These are phyloP conservation scores for Encarsia formosa DNA, from an alignment of 2,888 invertebrate genomes.

Conservation along the genomic window DNA sequence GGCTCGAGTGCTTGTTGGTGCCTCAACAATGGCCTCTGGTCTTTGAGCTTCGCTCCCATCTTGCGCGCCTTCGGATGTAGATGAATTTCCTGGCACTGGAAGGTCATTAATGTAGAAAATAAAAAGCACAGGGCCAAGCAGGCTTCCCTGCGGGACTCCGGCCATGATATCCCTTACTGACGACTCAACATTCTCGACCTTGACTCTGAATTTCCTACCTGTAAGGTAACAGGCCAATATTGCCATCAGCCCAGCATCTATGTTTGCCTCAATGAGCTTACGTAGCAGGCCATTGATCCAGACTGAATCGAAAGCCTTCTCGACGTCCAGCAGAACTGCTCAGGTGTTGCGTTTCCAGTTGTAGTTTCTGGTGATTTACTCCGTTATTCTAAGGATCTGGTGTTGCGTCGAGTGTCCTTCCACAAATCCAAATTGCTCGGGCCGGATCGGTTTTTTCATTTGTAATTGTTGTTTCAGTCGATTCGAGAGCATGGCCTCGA, in stretches of 20 bases:
- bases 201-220: conserved; percentile 31
- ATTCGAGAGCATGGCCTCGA: conserved; percentile 10
- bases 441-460: background rate
- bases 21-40: too few species aligned
- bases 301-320: conserved; percentile 12
- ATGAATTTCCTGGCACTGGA: conserved; percentile 14
- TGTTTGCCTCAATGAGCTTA: conserved; percentile 27
- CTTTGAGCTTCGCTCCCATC: too few species aligned
- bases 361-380: background rate
- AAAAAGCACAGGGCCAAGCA: conserved; percentile 29
- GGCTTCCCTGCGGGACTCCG: conserved; percentile 36
- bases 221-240: conserved; percentile 32
- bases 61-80: too few species aligned
- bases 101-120: conserved; percentile 27
- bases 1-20: too few species aligned
- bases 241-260: conserved; percentile 28
- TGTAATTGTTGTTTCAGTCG: background rate
- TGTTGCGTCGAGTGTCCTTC: background rate
- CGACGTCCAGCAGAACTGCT: conserved; percentile 5
- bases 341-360: conserved; percentile 9
- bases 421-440: conserved; percentile 10
- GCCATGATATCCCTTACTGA: conserved; percentile 23
- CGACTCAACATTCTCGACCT: conserved; percentile 21
- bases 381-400: background rate
- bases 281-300: background rate